Base-by-base conservation (phyloP, 2,113 vertebrate species). In the Larimichthys polyactis region DNA sequence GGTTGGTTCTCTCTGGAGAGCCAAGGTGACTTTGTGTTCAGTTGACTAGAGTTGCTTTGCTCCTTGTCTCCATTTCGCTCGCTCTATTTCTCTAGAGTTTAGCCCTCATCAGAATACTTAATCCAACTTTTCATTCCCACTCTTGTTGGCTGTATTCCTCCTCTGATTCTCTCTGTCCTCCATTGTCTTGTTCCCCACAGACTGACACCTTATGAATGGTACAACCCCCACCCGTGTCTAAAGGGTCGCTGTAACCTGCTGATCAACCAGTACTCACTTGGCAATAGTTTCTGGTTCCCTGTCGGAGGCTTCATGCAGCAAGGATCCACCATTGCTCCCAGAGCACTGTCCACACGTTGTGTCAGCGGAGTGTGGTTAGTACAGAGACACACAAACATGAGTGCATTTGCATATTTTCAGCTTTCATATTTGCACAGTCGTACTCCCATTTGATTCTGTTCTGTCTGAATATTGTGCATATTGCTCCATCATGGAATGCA, bases 261-360 rank as follows among this genome's bases (percentile, higher is more conserved):
- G 29, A 97, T 99, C 83, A 99, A 99, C 83, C 98, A 99, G 93
- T 99, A 99, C 89, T 99, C 98, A 0, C 96, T 99, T 0, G 98
- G 98, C 72, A 99, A 99, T 95, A 99, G 97, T 83, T 95, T 99
- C 90, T 99, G 98, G 98, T 99, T 99, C 87, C 98, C 98, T 0
- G 98, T 99, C 0, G 98, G 98, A 44, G 98, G 98, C 8, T 99
- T 99, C 94, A 99, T 99, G 98, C 98, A 99, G 93, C 98, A 99
- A 79, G 98, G 98, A 71, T 99, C 98, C 71, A 98, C 98, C 83
- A 99, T 99, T 0, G 97, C 97, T 60, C 98, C 98, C 17, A 96
- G 97, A n/a, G 98, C 98, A 2, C 87, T 99, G 48, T 99, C 98
- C 67, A 99, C 98, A 0, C 97, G 98, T 71, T 99, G 98, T 4